Evolutionary conservation across 2,797 vertebrate species (phyloP).

Genomic region (Pipistrellus nathusii): DNA sequence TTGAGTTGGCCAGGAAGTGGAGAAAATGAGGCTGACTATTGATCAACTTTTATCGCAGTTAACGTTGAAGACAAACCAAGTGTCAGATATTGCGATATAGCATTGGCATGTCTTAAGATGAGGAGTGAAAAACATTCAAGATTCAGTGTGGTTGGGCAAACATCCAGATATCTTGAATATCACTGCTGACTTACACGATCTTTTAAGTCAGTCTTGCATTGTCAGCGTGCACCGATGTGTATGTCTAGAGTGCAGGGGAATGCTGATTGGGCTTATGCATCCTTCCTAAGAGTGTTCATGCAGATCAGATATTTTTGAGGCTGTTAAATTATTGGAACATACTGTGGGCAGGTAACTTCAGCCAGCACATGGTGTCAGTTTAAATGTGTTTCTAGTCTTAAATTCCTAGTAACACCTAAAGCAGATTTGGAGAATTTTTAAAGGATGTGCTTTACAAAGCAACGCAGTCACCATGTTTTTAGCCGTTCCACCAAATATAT

Average conservation of each 20-base stretch:
- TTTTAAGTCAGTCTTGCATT: not conserved
- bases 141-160: not conserved
- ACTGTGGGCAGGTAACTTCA: not conserved
- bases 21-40: conserved; percentile 56
- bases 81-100: conserved; percentile 37
- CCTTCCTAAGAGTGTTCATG: not conserved
- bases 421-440: conserved; percentile 10
- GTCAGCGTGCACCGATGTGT: not conserved
- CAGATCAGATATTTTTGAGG: not conserved
- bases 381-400: not conserved
- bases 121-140: not conserved
- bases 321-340: not conserved
- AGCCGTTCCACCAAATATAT: not conserved
- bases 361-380: not conserved
- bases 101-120: not conserved
- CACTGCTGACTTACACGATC: not conserved
- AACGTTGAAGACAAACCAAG: conserved; percentile 53
- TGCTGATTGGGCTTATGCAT: not conserved
- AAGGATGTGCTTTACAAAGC: conserved; percentile 6
- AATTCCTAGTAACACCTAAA: conserved; percentile 1
- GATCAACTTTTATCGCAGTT: conserved; percentile 62
- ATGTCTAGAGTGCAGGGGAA: not conserved
- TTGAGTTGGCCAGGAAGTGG: conserved; percentile 47
- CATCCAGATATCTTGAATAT: not conserved
- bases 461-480: not conserved